Percentiles rank a stretch among this genome's conserved stretches.
Conservation (phyloP, 1,140 invertebrate species). For the Drosophila pachea region DNA sequence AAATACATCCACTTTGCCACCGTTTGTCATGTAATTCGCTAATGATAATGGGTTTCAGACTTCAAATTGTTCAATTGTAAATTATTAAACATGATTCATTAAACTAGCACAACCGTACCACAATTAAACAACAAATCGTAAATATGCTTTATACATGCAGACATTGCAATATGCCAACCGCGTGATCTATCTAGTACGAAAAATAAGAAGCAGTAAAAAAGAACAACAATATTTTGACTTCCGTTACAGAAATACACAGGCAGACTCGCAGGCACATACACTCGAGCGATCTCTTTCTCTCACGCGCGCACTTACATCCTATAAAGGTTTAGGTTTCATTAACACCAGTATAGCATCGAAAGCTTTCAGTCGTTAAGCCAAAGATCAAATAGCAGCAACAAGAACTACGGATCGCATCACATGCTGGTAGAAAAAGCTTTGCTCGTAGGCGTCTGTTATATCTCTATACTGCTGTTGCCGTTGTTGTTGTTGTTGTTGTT, state of each 20-base stretch:
- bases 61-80: slow-evolving; percentile 3
- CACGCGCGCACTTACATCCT: not conserved
- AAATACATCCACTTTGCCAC: not conserved
- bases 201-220: not conserved
- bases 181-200: slow-evolving; percentile 11
- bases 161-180: slow-evolving; percentile 6
- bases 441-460: slow-evolving; percentile 18
- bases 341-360: slow-evolving; percentile 18
- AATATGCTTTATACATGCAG: not conserved
- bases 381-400: slow-evolving; percentile 34
- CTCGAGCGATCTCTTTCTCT: no score
- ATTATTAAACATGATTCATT: slow-evolving; percentile 22
- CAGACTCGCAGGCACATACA: not conserved
- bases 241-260: slow-evolving; percentile 24
- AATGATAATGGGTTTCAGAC: slow-evolving; percentile 7
- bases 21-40: slow-evolving; percentile 13
- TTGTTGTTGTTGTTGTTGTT: slow-evolving; percentile 13
- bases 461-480: not conserved
- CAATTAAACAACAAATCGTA: slow-evolving; percentile 5
- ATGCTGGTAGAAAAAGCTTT: slow-evolving; percentile 32
- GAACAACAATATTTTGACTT: not conserved
- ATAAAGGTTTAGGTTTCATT: slow-evolving; percentile 24
- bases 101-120: not conserved
- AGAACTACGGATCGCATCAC: slow-evolving; percentile 23
- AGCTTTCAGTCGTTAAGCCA: slow-evolving; percentile 22